These are phyloP conservation scores for Cololabis saira DNA, from an alignment of 2,113 vertebrate genomes.

Conservation along the genomic window DNA sequence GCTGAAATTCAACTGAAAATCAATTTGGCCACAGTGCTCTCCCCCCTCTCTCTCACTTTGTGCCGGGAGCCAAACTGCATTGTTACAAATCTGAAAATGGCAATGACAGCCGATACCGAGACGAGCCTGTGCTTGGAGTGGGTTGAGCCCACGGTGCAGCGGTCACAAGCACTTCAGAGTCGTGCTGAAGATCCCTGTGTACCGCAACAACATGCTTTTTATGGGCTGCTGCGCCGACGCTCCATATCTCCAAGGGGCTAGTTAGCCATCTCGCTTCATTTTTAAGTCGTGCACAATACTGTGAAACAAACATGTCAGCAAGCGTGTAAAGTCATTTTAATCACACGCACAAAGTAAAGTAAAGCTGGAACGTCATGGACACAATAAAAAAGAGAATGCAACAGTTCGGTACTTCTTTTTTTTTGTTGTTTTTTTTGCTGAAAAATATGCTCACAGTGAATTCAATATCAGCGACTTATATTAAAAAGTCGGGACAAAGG, in stretches of 20 bases:
- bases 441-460: no score
- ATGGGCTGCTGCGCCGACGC: slow-evolving; percentile 28
- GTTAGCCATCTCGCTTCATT: slow-evolving; percentile 23
- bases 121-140: neutral
- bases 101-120: slow-evolving; percentile 34
- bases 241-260: slow-evolving; percentile 3
- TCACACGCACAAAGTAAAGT: neutral
- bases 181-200: slow-evolving; percentile 24
- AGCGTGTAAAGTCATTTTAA: neutral
- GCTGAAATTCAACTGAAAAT: slow-evolving; percentile 67
- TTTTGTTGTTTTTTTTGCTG: no score
- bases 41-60: slow-evolving; percentile 19
- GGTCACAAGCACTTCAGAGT: slow-evolving; percentile 30
- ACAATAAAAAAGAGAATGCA: neutral
- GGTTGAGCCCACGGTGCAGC: neutral
- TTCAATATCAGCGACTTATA: no score
- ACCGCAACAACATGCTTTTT: neutral
- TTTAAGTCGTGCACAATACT: neutral
- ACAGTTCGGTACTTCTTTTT: no score
- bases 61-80: slow-evolving; percentile 41
- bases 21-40: slow-evolving; percentile 40
- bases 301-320: neutral
- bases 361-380: neutral
- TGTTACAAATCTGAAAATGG: slow-evolving; percentile 41
- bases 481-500: no score